A percentile compares a stretch with the other conserved stretches of the same genome.
These are phyloP conservation scores for Pollenia angustigena DNA, from an alignment of 2,888 invertebrate genomes.

Conservation along the genomic window DNA sequence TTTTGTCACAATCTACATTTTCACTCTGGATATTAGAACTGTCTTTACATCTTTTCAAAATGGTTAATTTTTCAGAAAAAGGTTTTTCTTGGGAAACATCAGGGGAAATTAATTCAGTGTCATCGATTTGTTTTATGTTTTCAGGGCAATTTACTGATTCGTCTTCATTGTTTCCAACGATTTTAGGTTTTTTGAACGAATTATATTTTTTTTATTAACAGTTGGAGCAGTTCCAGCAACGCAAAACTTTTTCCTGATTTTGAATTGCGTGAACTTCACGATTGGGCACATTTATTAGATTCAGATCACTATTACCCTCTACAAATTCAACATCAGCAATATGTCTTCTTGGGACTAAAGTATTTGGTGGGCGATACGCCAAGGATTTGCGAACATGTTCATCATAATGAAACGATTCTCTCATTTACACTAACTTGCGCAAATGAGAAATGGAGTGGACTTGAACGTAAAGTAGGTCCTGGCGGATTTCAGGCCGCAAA, in stretches of 20 bases:
- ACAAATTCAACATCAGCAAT: not conserved
- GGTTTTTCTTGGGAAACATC: too few species aligned
- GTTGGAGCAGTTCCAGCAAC: constrained; percentile 19
- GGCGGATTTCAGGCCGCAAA: constrained; percentile 41
- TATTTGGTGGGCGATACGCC: not conserved
- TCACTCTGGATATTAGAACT: not conserved
- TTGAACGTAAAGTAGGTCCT: constrained; percentile 46
- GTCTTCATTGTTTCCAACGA: not conserved
- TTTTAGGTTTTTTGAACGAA: constrained; percentile 14
- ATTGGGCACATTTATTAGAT: too few species aligned
- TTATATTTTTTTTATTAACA: constrained; percentile 9
- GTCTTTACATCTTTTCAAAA: not conserved
- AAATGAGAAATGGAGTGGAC: constrained; percentile 54
- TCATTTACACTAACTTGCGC: constrained; percentile 52
- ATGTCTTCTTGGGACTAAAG: too few species aligned
- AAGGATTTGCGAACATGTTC: constrained; percentile 33
- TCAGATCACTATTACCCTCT: too few species aligned
- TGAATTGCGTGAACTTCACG: not conserved
- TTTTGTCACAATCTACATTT: not conserved
- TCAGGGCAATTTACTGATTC: not conserved
- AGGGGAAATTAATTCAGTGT: too few species aligned
- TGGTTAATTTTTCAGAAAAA: too few species aligned
- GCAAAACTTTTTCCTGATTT: not conserved
- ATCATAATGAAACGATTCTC: constrained; percentile 46
- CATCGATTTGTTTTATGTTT: too few species aligned